Conservation (phyloP, 2,888 invertebrate genomes). For the Scaptomyza tumidula region DNA sequence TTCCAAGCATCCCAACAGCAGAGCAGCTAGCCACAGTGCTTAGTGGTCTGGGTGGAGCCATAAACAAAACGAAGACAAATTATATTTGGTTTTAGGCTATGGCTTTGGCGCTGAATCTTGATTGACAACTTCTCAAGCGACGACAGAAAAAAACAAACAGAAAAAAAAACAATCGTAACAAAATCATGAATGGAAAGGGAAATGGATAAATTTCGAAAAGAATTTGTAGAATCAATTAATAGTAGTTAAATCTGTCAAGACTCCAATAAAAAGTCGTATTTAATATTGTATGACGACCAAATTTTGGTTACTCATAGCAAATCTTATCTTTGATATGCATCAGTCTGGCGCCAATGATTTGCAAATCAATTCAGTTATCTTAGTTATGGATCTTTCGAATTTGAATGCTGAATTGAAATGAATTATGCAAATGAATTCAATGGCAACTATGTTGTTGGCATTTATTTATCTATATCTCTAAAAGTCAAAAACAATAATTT, state of each 20-base stretch:
- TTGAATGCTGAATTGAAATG: constrained; percentile 48
- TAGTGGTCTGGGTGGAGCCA: constrained; percentile 41
- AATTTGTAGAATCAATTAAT: constrained; percentile 40
- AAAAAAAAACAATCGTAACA: constrained; percentile 2
- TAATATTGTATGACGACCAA: constrained; percentile 10
- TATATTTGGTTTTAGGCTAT: constrained; percentile 40
- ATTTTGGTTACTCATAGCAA: constrained; percentile 61
- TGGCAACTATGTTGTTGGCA: constrained; percentile 62
- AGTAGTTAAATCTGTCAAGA: constrained; percentile 16
- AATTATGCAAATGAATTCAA: constrained; percentile 77
- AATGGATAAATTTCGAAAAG: constrained; percentile 16
- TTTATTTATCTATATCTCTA: constrained; percentile 54
- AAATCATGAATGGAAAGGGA: constrained; percentile 44
- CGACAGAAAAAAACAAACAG: neutral
- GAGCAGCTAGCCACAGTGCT: constrained; percentile 10
- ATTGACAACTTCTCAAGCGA: constrained; percentile 51
- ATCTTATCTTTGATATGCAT: constrained; percentile 67
- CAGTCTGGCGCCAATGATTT: constrained; percentile 61
- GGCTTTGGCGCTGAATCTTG: constrained; percentile 43
- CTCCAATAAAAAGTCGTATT: neutral
- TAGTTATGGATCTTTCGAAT: constrained; percentile 66
- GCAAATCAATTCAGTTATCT: constrained; percentile 68
- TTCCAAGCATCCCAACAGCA: constrained; percentile 24
- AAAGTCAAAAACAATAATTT: constrained; percentile 73
- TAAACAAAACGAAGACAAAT: constrained; percentile 66